Conservation (phyloP, 2,113 vertebrate species). For the Cettia cetti region DNA sequence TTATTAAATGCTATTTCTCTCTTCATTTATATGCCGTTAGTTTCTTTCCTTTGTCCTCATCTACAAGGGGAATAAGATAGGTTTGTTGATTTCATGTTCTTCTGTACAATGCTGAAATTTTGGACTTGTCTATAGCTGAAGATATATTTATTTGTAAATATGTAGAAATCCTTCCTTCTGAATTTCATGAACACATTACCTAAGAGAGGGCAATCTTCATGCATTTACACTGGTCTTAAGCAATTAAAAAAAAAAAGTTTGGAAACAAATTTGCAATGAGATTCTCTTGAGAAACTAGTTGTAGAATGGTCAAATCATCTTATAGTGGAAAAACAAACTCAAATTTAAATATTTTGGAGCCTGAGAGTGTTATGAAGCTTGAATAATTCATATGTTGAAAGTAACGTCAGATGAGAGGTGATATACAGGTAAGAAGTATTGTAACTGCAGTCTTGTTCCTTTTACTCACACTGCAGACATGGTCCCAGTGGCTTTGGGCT, state of each 20-base stretch:
- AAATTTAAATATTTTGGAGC: background rate
- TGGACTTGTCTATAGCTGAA: background rate
- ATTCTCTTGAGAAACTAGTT: background rate
- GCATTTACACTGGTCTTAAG: background rate
- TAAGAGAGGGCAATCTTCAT: background rate
- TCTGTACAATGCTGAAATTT: background rate
- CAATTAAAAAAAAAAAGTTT: background rate
- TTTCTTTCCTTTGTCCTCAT: background rate
- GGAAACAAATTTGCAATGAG: background rate
- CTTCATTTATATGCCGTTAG: background rate
- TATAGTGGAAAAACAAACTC: background rate
- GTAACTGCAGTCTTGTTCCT: background rate
- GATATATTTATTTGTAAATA: background rate
- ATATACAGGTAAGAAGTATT: background rate
- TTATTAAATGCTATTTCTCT: background rate
- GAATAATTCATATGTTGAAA: constrained; percentile 22
- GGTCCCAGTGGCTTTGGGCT: background rate
- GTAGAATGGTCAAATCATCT: background rate
- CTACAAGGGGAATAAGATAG: background rate
- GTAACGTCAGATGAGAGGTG: background rate
- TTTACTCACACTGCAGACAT: background rate
- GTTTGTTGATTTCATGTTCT: background rate
- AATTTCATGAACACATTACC: background rate
- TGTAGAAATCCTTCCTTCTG: background rate
- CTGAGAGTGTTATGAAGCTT: background rate